Evolutionary conservation across 2,113 vertebrate genomes (phyloP).

Genomic region (Aegithalos caudatus): DNA sequence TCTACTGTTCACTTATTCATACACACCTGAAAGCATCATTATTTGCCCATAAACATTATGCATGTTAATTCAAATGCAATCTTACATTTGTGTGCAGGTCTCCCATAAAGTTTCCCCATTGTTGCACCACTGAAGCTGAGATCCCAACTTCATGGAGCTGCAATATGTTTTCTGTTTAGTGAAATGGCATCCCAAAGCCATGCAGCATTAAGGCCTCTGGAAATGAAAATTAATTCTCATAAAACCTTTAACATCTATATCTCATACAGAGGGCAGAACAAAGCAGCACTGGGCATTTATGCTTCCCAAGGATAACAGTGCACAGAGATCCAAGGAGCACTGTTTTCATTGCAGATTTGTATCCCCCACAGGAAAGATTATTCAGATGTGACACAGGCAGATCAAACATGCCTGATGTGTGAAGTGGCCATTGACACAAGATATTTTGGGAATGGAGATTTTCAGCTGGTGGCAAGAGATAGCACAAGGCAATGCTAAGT

Average conservation of each 20-base stretch:
- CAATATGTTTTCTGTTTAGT: not conserved
- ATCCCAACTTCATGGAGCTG: not conserved
- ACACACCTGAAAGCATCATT: not conserved
- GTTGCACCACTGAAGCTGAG: not conserved
- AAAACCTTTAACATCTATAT: not conserved
- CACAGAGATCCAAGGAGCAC: rapidly evolving
- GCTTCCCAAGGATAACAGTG: not conserved
- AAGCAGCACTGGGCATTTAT: not conserved
- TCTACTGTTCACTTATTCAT: not conserved
- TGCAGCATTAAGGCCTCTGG: not conserved
- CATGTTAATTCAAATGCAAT: not conserved
- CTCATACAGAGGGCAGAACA: not conserved
- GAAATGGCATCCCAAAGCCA: not conserved
- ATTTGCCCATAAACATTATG: not conserved
- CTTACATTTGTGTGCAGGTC: not conserved
- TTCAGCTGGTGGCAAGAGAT: not conserved
- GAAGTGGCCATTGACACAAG: not conserved
- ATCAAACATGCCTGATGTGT: not conserved
- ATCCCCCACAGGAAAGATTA: not conserved
- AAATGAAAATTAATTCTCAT: not conserved
- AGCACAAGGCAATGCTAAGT: not conserved
- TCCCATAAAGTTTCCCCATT: not conserved
- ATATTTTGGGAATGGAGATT: not conserved
- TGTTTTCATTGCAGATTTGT: not conserved
- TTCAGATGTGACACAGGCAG: not conserved